Percentiles rank a stretch among this genome's conserved stretches.
Conservation (phyloP, 1,140 invertebrate species). For the Ericerus pela region DNA sequence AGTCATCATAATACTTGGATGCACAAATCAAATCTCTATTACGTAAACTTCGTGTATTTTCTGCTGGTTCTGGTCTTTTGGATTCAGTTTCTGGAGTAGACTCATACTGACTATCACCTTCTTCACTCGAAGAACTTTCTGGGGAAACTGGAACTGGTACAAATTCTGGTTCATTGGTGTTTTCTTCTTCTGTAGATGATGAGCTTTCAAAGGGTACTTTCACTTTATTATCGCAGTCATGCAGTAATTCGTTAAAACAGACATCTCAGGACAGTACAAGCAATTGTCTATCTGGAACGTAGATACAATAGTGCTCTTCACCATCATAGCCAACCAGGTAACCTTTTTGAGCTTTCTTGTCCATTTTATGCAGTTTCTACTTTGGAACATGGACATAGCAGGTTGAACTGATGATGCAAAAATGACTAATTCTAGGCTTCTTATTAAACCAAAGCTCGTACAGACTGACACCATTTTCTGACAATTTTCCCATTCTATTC, state of each 20-base stretch:
- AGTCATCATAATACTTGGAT: no score
- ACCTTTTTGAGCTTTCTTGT: constrained; percentile 19
- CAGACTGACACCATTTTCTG: constrained; percentile 20
- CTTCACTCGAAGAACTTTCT: no score
- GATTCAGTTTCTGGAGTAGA: no score
- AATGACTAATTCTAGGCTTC: constrained; percentile 18
- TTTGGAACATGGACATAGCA: constrained; percentile 29
- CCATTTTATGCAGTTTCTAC: constrained; percentile 26
- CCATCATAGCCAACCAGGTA: constrained; percentile 24
- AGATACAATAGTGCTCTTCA: constrained; percentile 24
- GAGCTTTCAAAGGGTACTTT: background rate
- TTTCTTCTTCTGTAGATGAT: no score
- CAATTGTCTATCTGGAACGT: constrained; percentile 18
- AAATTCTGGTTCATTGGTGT: no score
- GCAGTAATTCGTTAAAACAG: constrained; percentile 15
- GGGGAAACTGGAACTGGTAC: no score
- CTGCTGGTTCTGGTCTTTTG: no score
- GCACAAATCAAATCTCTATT: background rate
- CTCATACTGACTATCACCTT: no score
- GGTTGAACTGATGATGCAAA: constrained; percentile 27
- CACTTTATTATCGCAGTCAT: background rate
- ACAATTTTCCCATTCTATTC: constrained; percentile 27
- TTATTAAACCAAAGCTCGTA: constrained; percentile 19
- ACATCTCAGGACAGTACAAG: constrained; percentile 24
- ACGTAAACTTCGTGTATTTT: background rate